Evolutionary conservation across 2,888 invertebrate genomes (phyloP), one percentile per base, ranked within the genome.

Genomic region (Macrophya annulata): DNA sequence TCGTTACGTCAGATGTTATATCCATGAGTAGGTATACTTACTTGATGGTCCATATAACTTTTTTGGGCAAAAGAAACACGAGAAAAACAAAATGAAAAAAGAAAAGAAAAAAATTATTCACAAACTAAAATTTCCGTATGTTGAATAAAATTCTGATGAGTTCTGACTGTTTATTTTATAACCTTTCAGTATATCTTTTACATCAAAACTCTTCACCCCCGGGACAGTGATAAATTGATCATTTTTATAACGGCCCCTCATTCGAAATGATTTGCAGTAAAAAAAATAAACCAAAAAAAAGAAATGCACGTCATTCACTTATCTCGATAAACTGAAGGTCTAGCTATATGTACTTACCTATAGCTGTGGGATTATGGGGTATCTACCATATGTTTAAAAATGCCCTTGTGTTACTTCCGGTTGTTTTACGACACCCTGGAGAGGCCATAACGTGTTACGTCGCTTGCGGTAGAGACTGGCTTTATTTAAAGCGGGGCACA

Each of bases 361-460:
- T 31, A 31, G 31, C 31, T 31, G 31, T 31, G 31, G 31, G 31
- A 31, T 31, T 31, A 31, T 31, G 31, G 31, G 31, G 31, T 31
- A 68, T 4, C 25, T 17, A 37, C 37, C 31, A 68, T 25, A 68
- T 6, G 12, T 68, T 6, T 1, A 6, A 15, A 68, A 12, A 68
- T 15, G 37, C 17, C 31, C 68, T 31, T 5, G 65, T 31, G 65
- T 65, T 25, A 65, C 65, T 68, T 68, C 31, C 68, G 68, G 68
- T 37, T 68, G 12, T 68, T 68, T 37, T 68, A 68, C 31, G 25
- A 68, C 68, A 68, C 68, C 68, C 68, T 68, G 15, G 68, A 68
- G 37, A 37, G 68, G 37, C 37, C 31, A 6, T 15, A 68, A 68
- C 68, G 17, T 17, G 37, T 15, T 37, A 31, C 68, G 31, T 25